Base-by-base conservation (phyloP, 2,797 vertebrate species). In the Mallotus villosus region DNA sequence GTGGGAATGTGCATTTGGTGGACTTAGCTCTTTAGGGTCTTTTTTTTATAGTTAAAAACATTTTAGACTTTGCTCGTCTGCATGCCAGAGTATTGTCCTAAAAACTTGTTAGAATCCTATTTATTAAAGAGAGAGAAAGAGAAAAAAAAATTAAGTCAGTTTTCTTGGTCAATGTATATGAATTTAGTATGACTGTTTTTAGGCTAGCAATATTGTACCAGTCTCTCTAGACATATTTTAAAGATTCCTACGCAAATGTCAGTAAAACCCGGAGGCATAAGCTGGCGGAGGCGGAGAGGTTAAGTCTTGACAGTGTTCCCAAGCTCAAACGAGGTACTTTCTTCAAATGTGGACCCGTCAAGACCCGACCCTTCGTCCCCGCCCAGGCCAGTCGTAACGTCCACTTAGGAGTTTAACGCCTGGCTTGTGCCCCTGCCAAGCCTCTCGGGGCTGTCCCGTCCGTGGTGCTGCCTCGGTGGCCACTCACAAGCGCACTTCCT, bases 1-100 rank as follows among this genome's bases (percentile, higher is more conserved):
- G 94, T 95, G 96, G 96, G 95, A 94, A 94, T 93, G 96, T 97
- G 96, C 96, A 97, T 97, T 94, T 94, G 91, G 95, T 96, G 94
- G 80, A 93, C 82, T 55, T 96, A 96, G 95, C 87, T 90, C 82
- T 87, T 93, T 92, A 92, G 89, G 86, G 86, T 93, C 86, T 92
- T 93, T 90, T 90, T 83, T 85, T 87, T 85, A 82, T 82, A 85
- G 84, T 34, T 69, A 12, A 63, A 34, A 67, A 34, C 24, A 74
- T 78, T 86, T 77, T 89, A 86, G 86, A 91, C 86, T 85, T 90
- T 90, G 91, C 91, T 93, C 87, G 86, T 91, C 86, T 93, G 93
- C 93, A 94, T 94, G 93, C 92, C 88, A 83, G 89, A 92, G 86
- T 92, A 87, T 92, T 84, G 89, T 92, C 84, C 85, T 67, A 85